Conservation (phyloP, 1,140 invertebrate species). For the Yoshiicerus persimilis region DNA sequence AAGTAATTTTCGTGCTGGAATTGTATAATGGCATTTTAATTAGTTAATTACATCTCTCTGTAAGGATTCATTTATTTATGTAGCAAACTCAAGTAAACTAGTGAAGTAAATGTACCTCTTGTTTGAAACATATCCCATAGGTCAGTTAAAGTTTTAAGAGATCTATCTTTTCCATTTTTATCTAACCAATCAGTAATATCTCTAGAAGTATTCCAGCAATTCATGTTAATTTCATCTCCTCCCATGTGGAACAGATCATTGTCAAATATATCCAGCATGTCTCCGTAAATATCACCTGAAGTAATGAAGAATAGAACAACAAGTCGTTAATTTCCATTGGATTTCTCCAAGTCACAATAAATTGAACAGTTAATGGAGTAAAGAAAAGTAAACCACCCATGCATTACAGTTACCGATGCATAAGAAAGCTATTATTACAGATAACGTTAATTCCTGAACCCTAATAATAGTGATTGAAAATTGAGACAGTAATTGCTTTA, state of each 20-base stretch:
- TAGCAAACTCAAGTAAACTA: not conserved
- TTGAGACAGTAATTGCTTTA: not conserved
- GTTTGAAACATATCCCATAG: conserved; percentile 77
- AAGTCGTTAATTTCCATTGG: not conserved
- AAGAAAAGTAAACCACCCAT: not conserved
- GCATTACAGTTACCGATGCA: not conserved
- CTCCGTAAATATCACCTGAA: conserved; percentile 64
- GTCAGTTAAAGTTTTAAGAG: conserved; percentile 66
- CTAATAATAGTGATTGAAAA: not conserved
- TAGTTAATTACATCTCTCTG: not conserved
- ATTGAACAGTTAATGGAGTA: not conserved
- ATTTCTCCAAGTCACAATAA: not conserved
- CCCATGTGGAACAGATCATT: conserved; percentile 86
- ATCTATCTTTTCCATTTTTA: conserved; percentile 63
- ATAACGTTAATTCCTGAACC: not conserved
- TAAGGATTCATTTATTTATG: not conserved
- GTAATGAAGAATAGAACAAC: not conserved
- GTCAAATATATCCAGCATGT: conserved; percentile 62
- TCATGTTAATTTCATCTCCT: conserved; percentile 76
- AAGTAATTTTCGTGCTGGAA: not conserved
- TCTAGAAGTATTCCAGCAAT: conserved; percentile 74
- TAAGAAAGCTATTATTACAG: not conserved
- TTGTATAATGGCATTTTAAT: not conserved
- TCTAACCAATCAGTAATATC: conserved; percentile 71
- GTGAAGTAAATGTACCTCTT: conserved; percentile 54